Evolutionary conservation across 2,888 invertebrate species (phyloP).

Genomic region (Cancer borealis): DNA sequence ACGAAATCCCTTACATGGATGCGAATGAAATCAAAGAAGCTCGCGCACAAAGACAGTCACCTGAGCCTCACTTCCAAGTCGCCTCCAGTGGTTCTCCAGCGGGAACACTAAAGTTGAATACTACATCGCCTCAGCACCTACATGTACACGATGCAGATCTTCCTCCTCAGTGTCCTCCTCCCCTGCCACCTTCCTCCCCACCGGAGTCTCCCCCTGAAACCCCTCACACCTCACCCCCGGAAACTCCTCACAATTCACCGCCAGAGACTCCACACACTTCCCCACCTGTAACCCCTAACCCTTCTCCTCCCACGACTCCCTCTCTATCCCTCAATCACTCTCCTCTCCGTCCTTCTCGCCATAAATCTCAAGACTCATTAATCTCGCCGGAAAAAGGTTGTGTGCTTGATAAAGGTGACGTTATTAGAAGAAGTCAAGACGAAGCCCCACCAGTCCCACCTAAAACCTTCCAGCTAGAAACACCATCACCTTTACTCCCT

Average conservation of each 20-base stretch:
- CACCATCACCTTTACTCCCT: neutral
- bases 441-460: conserved; percentile 53
- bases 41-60: neutral
- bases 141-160: conserved; percentile 56
- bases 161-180: conserved; percentile 62
- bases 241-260: conserved; percentile 66
- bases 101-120: neutral
- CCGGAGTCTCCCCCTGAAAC: conserved; percentile 63
- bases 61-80: neutral
- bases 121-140: neutral
- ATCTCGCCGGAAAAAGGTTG: neutral
- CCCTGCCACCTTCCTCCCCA: conserved; percentile 65
- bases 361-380: neutral
- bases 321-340: neutral
- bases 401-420: neutral
- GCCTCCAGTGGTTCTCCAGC: neutral
- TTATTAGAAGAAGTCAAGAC: neutral
- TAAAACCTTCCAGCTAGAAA: neutral
- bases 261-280: conserved; percentile 60
- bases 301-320: conserved; percentile 32
- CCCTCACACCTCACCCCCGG: conserved; percentile 65
- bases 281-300: conserved; percentile 44
- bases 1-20: conserved; percentile 76
- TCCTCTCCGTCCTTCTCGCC: neutral
- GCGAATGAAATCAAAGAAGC: conserved; percentile 65